Percentiles rank a stretch among this genome's conserved stretches.
These are phyloP conservation scores for Nasonia longicornis DNA, from an alignment of 1,140 invertebrate genomes.

Conservation along the genomic window DNA sequence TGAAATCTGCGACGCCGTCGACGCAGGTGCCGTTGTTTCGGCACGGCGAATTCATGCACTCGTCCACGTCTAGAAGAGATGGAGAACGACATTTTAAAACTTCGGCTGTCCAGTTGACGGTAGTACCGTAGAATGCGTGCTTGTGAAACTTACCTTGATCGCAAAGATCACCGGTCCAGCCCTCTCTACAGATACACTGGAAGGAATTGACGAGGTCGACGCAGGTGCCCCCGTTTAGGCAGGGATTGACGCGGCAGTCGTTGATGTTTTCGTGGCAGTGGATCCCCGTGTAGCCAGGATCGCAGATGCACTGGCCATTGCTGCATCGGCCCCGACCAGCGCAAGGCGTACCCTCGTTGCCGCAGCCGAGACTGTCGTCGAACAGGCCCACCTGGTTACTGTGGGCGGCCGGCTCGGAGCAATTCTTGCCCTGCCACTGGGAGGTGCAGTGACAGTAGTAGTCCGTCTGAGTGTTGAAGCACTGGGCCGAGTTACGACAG, in stretches of 20 bases:
- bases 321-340: conserved; percentile 85
- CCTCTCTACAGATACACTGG: conserved; percentile 81
- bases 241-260: conserved; percentile 80
- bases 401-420: conserved; percentile 78
- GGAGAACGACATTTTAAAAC: not conserved
- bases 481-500: conserved; percentile 83
- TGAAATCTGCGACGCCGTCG: conserved; percentile 80
- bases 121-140: not conserved
- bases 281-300: conserved; percentile 81
- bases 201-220: conserved; percentile 82
- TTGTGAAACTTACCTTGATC: conserved; percentile 71
- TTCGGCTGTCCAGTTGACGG: not conserved
- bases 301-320: conserved; percentile 79
- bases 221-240: conserved; percentile 81
- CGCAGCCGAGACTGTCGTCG: conserved; percentile 63
- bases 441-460: conserved; percentile 92
- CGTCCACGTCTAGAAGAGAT: conserved; percentile 79
- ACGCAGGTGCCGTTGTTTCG: conserved; percentile 83
- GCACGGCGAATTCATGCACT: conserved; percentile 81
- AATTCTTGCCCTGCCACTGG: conserved; percentile 91
- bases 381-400: conserved; percentile 71
- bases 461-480: conserved; percentile 86
- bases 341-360: conserved; percentile 72
- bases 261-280: conserved; percentile 82
- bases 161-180: conserved; percentile 76